Base-by-base conservation (phyloP, 1,140 invertebrate species). In the Melitaea cinxia region DNA sequence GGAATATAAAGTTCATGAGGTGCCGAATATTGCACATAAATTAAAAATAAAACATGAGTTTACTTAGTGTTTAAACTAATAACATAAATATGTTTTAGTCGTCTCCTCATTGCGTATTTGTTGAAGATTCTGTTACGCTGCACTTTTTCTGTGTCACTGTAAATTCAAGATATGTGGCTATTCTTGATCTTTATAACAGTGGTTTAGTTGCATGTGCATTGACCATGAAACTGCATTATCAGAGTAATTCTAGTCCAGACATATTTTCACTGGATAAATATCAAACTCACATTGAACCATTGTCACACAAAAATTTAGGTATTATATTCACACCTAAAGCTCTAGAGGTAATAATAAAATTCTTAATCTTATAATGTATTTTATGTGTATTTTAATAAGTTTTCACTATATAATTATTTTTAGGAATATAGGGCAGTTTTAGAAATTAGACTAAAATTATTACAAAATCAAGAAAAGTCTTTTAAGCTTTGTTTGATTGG, bases 251-350 rank as follows among this genome's bases (percentile, higher is more conserved):
- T 2, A 75, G 74, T 47, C 55, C 59, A 33, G 67, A 76, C 21
- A 84, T 88, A 61, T 88, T 88, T 70, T 85, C 75, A 21, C 73
- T 91, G 59, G 85, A 91, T 30, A 88, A 85, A 68, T 84, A 84
- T 61, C 72, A 88, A 61, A 80, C 84, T 0, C 78, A 86, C 23
- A 88, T 91, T 33, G 88, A 91, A 71, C 86, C 88, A 10, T 66
- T 91, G 15, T 57, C 81, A 21, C 86, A 91, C 58, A 89, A 86
- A 63, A 77, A 77, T 59, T 65, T 91, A 28, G 81, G 79, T 15
- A 87, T 91, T n/a, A 83, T 85, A 67, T 91, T 91, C 53, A 82
- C 63, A 47, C 88, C 88, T 10, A 88, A 85, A 71, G 70, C 78
- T 14, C 65, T 91, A 12, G 35, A 76, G 79, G 88, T 91, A 79